Evolutionary conservation across 2,888 invertebrate genomes (phyloP).

Genomic region (Pyrgus malvae): DNA sequence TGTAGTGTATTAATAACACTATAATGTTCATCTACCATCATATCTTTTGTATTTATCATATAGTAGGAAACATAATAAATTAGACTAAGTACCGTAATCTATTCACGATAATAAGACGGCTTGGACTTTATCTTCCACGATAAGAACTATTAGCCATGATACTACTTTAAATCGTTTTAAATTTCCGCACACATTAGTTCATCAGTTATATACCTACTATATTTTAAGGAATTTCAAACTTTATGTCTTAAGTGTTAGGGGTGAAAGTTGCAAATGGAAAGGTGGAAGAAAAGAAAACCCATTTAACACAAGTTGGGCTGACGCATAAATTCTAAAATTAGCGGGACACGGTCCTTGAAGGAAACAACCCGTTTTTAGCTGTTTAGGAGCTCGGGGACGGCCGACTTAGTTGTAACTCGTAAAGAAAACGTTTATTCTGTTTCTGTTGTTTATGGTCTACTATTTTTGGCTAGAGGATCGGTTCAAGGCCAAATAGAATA

Average conservation of each 20-base stretch:
- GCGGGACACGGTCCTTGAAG: slow-evolving; percentile 24
- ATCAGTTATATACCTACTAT: background rate
- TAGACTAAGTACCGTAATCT: too few relatives aligned
- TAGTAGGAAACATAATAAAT: too few relatives aligned
- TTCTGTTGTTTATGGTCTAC: background rate
- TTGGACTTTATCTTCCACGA: background rate
- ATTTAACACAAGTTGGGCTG: slow-evolving; percentile 32
- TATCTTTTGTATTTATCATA: too few relatives aligned
- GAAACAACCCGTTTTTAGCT: slow-evolving; percentile 7
- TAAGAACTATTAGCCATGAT: background rate
- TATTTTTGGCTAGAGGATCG: background rate
- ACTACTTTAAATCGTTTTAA: background rate
- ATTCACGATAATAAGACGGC: too few relatives aligned
- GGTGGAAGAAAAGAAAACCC: slow-evolving; percentile 20
- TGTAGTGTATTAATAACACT: too few relatives aligned
- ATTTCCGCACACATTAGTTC: slow-evolving; percentile 11
- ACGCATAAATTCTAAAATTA: slow-evolving; percentile 39
- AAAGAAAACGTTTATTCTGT: background rate
- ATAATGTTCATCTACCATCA: too few relatives aligned
- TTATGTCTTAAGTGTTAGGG: background rate
- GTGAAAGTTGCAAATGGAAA: background rate
- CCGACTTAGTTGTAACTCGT: too few relatives aligned
- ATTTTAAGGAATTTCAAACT: background rate
- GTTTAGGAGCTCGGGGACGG: too few relatives aligned
- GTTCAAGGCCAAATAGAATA: background rate